Conservation (phyloP, 2,888 invertebrate species). For the Melinaea marsaeus region DNA sequence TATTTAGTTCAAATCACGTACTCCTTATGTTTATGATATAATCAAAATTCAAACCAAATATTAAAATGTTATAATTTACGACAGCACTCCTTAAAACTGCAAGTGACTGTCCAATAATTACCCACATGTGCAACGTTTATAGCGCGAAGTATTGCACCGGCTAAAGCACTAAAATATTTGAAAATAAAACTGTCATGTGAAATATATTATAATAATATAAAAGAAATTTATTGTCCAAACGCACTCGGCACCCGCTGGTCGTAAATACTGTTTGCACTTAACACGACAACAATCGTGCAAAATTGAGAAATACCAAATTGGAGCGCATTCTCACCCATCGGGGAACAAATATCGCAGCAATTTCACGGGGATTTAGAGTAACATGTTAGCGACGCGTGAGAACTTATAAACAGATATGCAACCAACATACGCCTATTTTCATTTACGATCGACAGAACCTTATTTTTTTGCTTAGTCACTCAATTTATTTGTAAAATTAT, state of each 20-base stretch:
- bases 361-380: conserved; percentile 13
- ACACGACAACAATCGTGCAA: conserved; percentile 23
- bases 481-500: too few species aligned
- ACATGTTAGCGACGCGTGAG: conserved; percentile 7
- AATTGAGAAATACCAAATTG: conserved; percentile 18
- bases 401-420: conserved; percentile 2
- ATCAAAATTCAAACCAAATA: too few species aligned
- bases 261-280: conserved; percentile 44
- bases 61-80: too few species aligned
- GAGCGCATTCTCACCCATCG: conserved; percentile 10
- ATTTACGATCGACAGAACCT: background rate
- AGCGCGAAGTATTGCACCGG: conserved; percentile 30
- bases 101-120: conserved; percentile 28
- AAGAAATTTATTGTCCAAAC: conserved; percentile 42
- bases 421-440: background rate
- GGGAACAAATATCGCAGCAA: conserved; percentile 14
- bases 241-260: conserved; percentile 38
- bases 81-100: conserved; percentile 11
- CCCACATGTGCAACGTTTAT: conserved; percentile 26
- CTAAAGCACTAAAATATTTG: conserved; percentile 32
- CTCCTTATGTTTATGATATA: too few species aligned
- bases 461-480: background rate
- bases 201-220: conserved; percentile 43
- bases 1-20: too few species aligned
- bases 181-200: conserved; percentile 42